phyloP scores from a whole-genome alignment of 2,888 invertebrate genomes.

The Epicampocera succincta region DNA sequence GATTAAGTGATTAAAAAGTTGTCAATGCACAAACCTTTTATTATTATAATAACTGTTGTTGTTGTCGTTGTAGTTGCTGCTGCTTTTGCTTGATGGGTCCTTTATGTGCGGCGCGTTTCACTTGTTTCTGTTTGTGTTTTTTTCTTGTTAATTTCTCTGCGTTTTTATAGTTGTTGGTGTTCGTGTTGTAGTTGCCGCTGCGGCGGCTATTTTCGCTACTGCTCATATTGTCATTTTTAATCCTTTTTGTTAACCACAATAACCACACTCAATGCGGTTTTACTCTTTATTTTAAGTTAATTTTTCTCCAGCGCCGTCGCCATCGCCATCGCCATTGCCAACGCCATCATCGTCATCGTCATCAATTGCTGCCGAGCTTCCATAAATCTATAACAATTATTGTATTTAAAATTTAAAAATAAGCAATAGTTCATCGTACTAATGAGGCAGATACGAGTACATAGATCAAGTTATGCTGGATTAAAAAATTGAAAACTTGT shows the following conservation, averaged over 20 bases:
- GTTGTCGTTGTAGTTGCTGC: slow-evolving; percentile 40
- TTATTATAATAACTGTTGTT: slow-evolving; percentile 51
- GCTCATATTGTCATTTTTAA: slow-evolving; percentile 71
- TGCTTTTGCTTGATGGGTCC: slow-evolving; percentile 50
- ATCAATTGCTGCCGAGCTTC: slow-evolving; percentile 4
- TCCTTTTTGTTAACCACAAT: slow-evolving; percentile 73
- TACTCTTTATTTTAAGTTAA: slow-evolving; percentile 70
- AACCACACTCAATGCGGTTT: slow-evolving; percentile 73
- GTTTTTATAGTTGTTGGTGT: slow-evolving; percentile 38
- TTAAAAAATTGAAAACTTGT: no score
- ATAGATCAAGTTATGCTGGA: no score
- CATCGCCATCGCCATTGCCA: slow-evolving; percentile 35
- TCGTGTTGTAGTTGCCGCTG: slow-evolving; percentile 44
- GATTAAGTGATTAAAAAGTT: slow-evolving; percentile 81
- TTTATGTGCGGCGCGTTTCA: slow-evolving; percentile 26
- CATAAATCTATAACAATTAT: slow-evolving; percentile 64
- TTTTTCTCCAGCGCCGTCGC: slow-evolving; percentile 58
- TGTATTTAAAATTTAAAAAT: slow-evolving; percentile 56
- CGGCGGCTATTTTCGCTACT: slow-evolving; percentile 63
- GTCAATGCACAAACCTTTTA: slow-evolving; percentile 76
- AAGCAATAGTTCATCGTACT: slow-evolving; percentile 5
- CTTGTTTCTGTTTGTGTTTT: slow-evolving; percentile 31
- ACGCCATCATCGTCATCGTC: slow-evolving; percentile 33
- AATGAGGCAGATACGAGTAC: not conserved
- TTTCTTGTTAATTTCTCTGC: slow-evolving; percentile 6